phyloP scores from a whole-genome alignment of 2,888 invertebrate species.

The Eupithecia tripunctaria region DNA sequence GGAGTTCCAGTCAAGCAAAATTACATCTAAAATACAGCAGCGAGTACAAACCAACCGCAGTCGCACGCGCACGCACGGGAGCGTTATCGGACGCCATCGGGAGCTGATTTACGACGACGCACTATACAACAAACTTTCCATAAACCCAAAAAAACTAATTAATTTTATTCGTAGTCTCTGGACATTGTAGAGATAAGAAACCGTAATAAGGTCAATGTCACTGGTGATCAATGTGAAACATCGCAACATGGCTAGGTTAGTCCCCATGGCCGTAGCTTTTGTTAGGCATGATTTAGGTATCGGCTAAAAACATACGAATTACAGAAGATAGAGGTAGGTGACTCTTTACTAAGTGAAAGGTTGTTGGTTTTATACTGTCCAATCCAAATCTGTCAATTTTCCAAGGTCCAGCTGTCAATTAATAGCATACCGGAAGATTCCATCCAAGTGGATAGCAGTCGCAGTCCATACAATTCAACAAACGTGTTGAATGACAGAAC shows the following conservation, averaged over 20 bases:
- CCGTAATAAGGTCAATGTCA: neutral
- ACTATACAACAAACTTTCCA: slow-evolving; percentile 50
- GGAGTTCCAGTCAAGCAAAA: slow-evolving; percentile 10
- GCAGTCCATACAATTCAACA: slow-evolving; percentile 29
- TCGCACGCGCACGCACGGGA: slow-evolving; percentile 62
- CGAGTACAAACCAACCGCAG: neutral
- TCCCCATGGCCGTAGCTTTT: neutral
- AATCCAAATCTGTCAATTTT: slow-evolving; percentile 20
- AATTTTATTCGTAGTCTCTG: neutral
- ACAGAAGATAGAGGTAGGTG: neutral
- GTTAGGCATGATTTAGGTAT: neutral
- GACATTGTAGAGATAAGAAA: slow-evolving; percentile 1
- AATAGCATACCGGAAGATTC: slow-evolving; percentile 26
- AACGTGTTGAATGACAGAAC: slow-evolving; percentile 52
- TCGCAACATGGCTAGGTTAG: neutral
- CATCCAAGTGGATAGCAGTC: slow-evolving; percentile 20
- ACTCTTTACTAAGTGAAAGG: neutral
- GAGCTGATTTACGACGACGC: slow-evolving; percentile 73
- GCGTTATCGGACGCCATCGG: slow-evolving; percentile 75
- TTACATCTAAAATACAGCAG: slow-evolving; percentile 9
- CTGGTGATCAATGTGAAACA: neutral
- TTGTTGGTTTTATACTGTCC: neutral
- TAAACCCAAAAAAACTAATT: slow-evolving; percentile 35
- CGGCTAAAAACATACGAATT: neutral
- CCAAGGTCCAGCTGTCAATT: slow-evolving; percentile 10